phyloP scores from a whole-genome alignment of 2,113 vertebrate species.

The Myrmecobius fasciatus region DNA sequence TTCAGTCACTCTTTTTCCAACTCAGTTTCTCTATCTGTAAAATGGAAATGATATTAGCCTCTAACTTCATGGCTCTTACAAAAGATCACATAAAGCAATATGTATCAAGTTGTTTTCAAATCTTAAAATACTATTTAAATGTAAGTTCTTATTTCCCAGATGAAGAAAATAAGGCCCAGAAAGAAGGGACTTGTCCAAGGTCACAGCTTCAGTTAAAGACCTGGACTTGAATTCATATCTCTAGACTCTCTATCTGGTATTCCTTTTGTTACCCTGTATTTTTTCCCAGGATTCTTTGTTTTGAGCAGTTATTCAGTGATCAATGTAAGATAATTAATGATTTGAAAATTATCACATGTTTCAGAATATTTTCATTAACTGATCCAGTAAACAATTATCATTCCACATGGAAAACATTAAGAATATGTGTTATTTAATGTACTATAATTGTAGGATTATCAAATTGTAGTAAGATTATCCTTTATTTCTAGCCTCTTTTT shows the following conservation, averaged over 20 bases:
- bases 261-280: slow-evolving; percentile 12
- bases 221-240: slow-evolving; percentile 8
- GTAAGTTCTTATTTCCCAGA: neutral
- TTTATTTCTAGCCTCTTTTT: slow-evolving; percentile 44
- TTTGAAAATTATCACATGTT: slow-evolving; percentile 30
- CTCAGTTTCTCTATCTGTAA: neutral
- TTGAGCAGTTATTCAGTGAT: slow-evolving; percentile 26
- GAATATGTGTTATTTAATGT: slow-evolving; percentile 49
- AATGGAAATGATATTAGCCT: neutral
- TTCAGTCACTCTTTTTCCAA: neutral
- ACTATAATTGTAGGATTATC: slow-evolving; percentile 36
- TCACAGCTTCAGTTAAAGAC: slow-evolving; percentile 36
- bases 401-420: slow-evolving; percentile 40
- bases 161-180: neutral
- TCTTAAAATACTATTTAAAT: neutral
- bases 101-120: neutral
- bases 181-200: neutral
- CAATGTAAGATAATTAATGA: slow-evolving; percentile 43
- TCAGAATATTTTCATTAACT: slow-evolving; percentile 42
- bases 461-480: slow-evolving; percentile 24
- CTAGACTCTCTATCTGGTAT: neutral
- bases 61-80: neutral
- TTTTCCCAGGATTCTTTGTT: slow-evolving; percentile 25
- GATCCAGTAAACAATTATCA: slow-evolving; percentile 43
- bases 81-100: neutral